These are phyloP conservation scores for Euglossa dilemma DNA, from an alignment of 1,140 invertebrate genomes.

Conservation along the genomic window DNA sequence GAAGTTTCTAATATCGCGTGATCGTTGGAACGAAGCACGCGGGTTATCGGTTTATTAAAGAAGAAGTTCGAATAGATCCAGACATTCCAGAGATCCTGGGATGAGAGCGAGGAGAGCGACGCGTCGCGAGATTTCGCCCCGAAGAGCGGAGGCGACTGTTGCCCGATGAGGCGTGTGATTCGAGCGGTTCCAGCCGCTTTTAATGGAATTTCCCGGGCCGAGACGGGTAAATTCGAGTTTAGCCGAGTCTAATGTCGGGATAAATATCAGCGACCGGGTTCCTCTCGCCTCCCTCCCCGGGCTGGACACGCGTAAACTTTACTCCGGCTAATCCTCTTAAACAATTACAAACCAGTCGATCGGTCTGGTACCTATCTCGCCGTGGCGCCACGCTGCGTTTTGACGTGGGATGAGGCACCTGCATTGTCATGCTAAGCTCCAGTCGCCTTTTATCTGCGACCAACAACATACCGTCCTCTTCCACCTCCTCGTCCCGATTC, in stretches of 20 bases:
- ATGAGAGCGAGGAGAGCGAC: no score
- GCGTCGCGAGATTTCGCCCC: neutral
- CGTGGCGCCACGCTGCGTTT: conserved; percentile 81
- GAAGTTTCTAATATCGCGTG: no score
- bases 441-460: conserved; percentile 70
- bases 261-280: conserved; percentile 59
- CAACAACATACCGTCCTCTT: conserved; percentile 55
- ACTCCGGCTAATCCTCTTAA: conserved; percentile 76
- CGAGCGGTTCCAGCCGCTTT: conserved; percentile 36
- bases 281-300: neutral
- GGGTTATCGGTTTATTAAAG: neutral
- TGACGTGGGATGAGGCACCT: conserved; percentile 82
- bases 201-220: conserved; percentile 60
- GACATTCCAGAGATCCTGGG: neutral
- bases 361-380: conserved; percentile 68
- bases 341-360: conserved; percentile 78
- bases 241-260: conserved; percentile 60
- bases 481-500: neutral
- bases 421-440: conserved; percentile 81
- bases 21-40: no score
- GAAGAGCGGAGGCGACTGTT: neutral
- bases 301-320: conserved; percentile 72
- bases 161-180: conserved; percentile 48
- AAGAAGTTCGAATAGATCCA: neutral
- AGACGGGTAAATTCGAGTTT: conserved; percentile 63